phyloP scores from a whole-genome alignment of 2,888 invertebrate genomes.

The Desoria tigrina region DNA sequence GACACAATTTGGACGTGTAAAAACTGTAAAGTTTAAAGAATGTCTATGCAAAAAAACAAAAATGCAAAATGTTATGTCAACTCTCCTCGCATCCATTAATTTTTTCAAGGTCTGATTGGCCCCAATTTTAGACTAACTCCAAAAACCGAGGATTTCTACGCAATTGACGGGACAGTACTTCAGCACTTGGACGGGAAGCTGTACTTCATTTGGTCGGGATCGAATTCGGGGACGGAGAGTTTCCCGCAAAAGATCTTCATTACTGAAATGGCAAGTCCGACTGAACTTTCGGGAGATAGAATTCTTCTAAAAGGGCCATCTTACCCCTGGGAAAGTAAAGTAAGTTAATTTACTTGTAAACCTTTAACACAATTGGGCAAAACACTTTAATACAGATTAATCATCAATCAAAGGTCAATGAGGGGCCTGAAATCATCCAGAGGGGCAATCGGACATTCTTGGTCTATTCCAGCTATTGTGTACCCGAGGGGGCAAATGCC shows the following conservation, averaged over 20 bases:
- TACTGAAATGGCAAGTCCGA: slow-evolving; percentile 35
- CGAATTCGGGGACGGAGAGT: not conserved
- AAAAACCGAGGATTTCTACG: slow-evolving; percentile 12
- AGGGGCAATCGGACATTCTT: slow-evolving; percentile 34
- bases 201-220: slow-evolving; percentile 39
- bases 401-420: no score
- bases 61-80: no score
- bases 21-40: no score
- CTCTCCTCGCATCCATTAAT: no score
- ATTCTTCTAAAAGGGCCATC: slow-evolving; percentile 30
- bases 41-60: no score
- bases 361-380: no score
- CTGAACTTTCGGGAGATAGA: slow-evolving; percentile 1
- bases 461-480: slow-evolving; percentile 40
- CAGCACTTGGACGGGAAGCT: slow-evolving; percentile 32
- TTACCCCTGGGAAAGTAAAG: slow-evolving; percentile 38
- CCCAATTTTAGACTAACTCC: not conserved
- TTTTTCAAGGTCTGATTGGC: no score
- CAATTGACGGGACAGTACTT: slow-evolving; percentile 42
- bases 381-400: no score
- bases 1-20: no score
- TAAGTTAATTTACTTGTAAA: no score
- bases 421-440: slow-evolving; percentile 46
- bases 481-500: slow-evolving; percentile 28
- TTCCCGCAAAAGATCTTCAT: slow-evolving; percentile 28